Base-by-base conservation (phyloP, 1,140 invertebrate species). In the Drosophila sulfurigaster region DNA sequence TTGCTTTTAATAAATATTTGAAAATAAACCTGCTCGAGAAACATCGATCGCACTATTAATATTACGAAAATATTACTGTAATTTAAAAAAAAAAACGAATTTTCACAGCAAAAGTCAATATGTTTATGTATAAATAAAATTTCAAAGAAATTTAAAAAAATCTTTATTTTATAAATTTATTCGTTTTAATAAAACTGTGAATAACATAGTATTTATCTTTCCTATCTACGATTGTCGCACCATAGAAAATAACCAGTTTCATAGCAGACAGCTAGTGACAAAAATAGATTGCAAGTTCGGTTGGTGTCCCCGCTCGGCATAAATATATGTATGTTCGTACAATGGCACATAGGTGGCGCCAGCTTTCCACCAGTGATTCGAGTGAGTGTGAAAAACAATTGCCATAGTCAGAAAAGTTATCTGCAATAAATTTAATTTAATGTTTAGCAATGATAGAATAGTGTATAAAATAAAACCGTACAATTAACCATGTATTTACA, bases 261-360 rank as follows among this genome's bases (percentile, higher is more conserved):
- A 30, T 54, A 16, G 10, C 54, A 20, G 10, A 1, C 35, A 41
- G 54, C 35, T 41, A 32, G 5, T 57, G 15, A 32, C 2, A 2
- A 13, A 16, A 6, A 38, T 8, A 15, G 4, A 11, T 57, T 41
- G 10, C 0, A 15, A 1, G 3, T 6, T 41, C n/a, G 51, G 51
- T 54, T 54, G 13, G n/a, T 8, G 51, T 54, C 51, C 35, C 3
- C 30, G 51, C n/a, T 13, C 8, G 30, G 6, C 25, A 52, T 52
- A 6, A 13, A 15, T 15, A 10, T 13, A 6, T 43, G 35, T 38
- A 41, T 1, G 2, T 52, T 11, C 3, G 2, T 3, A 41, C 8
- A 11, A n/a, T 57, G n/a, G 8, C 32, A 35, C 8, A 57, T 15
- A 57, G 54, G 5, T 57, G 54, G 35, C 54, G 54, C 46, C 13